These are phyloP conservation scores for Tenualosa ilisha DNA, from an alignment of 2,797 vertebrate species.

Conservation along the genomic window DNA sequence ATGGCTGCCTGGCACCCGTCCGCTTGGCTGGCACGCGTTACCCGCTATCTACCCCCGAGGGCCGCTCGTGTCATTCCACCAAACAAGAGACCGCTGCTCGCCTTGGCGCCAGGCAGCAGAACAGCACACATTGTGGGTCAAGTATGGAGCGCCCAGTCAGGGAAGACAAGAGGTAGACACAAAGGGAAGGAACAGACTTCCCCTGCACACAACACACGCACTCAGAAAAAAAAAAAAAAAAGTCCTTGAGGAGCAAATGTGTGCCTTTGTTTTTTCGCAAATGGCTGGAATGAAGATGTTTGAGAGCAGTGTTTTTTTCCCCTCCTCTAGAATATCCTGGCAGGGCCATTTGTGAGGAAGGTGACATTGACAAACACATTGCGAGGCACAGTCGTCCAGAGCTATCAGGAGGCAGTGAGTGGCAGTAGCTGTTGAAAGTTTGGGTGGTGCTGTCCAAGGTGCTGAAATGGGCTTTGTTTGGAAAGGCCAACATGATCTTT, in stretches of 20 bases:
- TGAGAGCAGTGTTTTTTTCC: neutral
- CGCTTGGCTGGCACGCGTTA: neutral
- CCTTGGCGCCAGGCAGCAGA: conserved; percentile 51
- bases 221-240: neutral
- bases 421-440: neutral
- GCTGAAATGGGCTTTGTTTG: conserved; percentile 6
- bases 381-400: neutral
- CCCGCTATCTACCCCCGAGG: conserved; percentile 49
- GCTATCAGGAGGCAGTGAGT: neutral
- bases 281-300: conserved; percentile 23
- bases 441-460: conserved; percentile 26
- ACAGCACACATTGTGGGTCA: conserved; percentile 49
- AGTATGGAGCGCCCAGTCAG: neutral
- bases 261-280: neutral
- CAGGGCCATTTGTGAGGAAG: neutral
- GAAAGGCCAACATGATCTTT: neutral
- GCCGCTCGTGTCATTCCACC: conserved; percentile 62
- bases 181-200: neutral
- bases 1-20: conserved; percentile 57
- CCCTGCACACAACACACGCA: neutral
- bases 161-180: neutral
- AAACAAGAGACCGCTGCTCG: conserved; percentile 56
- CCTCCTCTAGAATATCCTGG: neutral
- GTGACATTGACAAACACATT: conserved; percentile 20
- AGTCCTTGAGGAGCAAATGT: neutral